Evolutionary conservation across 2,888 invertebrate genomes (phyloP).

Genomic region (Zaprionus lineosus): DNA sequence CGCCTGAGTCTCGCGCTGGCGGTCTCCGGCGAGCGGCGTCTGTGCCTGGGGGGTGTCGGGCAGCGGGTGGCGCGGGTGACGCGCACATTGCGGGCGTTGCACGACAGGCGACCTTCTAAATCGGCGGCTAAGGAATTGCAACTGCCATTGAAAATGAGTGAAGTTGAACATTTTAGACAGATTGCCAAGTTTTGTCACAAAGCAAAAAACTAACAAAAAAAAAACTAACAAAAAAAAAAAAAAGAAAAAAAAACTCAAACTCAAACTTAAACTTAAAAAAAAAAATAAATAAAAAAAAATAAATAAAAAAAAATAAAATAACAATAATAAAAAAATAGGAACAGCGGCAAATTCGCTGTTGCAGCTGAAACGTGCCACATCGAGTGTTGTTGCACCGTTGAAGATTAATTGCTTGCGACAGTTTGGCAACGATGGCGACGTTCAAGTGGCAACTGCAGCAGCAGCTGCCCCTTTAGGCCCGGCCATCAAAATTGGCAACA

Average conservation of each 20-base stretch:
- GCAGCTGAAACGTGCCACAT: slow-evolving; percentile 48
- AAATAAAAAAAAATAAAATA: too few relatives aligned
- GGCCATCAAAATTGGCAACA: slow-evolving; percentile 70
- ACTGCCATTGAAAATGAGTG: slow-evolving; percentile 79
- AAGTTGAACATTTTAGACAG: slow-evolving; percentile 79
- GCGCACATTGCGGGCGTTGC: slow-evolving; percentile 62
- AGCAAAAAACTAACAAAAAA: too few relatives aligned
- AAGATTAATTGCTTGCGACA: slow-evolving; percentile 81
- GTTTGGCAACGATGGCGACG: slow-evolving; percentile 62
- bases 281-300: too few relatives aligned
- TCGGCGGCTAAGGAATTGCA: slow-evolving; percentile 72
- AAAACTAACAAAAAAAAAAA: too few relatives aligned
- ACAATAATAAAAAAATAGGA: too few relatives aligned
- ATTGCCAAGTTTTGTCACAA: slow-evolving; percentile 79
- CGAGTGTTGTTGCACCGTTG: slow-evolving; percentile 46
- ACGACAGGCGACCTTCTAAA: slow-evolving; percentile 70
- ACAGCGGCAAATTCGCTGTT: slow-evolving; percentile 42
- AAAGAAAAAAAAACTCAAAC: too few relatives aligned
- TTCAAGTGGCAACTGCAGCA: slow-evolving; percentile 39
- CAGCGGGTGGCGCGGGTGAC: too few relatives aligned
- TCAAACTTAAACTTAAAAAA: too few relatives aligned
- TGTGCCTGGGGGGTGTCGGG: too few relatives aligned
- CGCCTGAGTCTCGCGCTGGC: slow-evolving; percentile 55
- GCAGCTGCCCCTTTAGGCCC: slow-evolving; percentile 60
- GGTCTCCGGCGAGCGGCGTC: too few relatives aligned